phyloP scores from a whole-genome alignment of 2,113 vertebrate genomes.

The Antennarius striatus region DNA sequence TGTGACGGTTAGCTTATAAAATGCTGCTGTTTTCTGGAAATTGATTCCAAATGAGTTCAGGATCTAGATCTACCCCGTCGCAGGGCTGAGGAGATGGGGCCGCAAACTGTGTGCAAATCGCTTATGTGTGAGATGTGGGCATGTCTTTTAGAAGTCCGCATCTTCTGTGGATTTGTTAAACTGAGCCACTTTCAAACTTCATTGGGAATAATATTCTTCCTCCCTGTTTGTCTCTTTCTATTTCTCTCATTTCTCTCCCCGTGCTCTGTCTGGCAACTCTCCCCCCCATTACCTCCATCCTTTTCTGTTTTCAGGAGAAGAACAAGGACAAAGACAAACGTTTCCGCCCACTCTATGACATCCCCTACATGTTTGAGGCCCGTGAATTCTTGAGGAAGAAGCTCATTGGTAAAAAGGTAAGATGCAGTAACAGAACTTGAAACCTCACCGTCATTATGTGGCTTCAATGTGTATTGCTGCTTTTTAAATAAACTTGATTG shows the following conservation, averaged over 20 bases:
- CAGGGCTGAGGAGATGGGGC: conserved; percentile 6
- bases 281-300: neutral
- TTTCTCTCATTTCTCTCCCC: neutral
- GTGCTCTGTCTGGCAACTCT: neutral
- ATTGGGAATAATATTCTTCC: conserved; percentile 36
- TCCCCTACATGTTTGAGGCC: conserved; percentile 99
- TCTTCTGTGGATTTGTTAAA: conserved; percentile 13
- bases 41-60: too few species aligned
- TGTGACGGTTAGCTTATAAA: too few species aligned
- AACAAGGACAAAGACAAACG: conserved; percentile 97
- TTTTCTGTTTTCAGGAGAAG: conserved; percentile 71
- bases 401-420: conserved; percentile 97
- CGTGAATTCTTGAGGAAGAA: conserved; percentile 98
- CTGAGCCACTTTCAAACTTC: conserved; percentile 1
- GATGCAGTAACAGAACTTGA: neutral
- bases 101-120: conserved; percentile 19
- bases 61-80: neutral
- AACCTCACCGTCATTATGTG: neutral
- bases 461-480: neutral
- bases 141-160: neutral
- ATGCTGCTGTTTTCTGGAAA: too few species aligned
- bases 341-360: conserved; percentile 95
- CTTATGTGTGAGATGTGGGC: neutral
- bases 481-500: conserved; percentile 20
- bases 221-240: neutral